Evolutionary conservation across 2,113 vertebrate genomes (phyloP), one percentile per base, ranked within the genome.

Genomic region (Triplophysa dalaica): DNA sequence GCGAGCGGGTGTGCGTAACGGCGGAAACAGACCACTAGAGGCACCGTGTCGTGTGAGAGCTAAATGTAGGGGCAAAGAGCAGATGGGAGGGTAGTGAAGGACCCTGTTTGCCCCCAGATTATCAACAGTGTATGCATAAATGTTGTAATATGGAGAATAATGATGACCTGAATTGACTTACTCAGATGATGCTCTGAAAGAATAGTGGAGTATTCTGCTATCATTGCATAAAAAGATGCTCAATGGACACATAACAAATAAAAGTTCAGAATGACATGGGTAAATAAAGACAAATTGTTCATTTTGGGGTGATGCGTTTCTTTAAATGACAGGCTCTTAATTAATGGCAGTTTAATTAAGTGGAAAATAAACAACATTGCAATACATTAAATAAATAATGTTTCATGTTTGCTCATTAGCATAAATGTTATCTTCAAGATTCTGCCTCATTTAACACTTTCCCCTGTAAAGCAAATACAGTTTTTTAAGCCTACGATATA

Each of bases 31-130:
- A 54, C 75, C 62, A 65, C 75, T 38, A 72, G 89, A 88, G 88
- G 91, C 87, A 91, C 89, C 87, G 86, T 43, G 85, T 86, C 84
- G 82, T 72, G 84, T 84, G 79, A 81, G 88, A 84, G 80, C 82
- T 58, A 83, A 75, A 83, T 85, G 85, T 91, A 87, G 86, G 5
- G 33, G 88, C 85, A 81, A 80, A 84, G 81, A 90, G 89, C 90
- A 92, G 90, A 90, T 92, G 92, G 89, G 90, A 58, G 19, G 6
- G 7, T n/a, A 21, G 19, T 10, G n/a, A 58, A 10, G 19, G 19
- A 21, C 54, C 19, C 54, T 38, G 33, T 8, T 38, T 7, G 6
- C 33, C 33, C 33, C 33, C 5, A 38, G 6, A 7, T 38, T 38
- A 38, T 38, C 33, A 38, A 38, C 33, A 38, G 33, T 38, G 33